Base-by-base conservation (phyloP, 1,140 invertebrate genomes). In the Drosophila repletoides region DNA sequence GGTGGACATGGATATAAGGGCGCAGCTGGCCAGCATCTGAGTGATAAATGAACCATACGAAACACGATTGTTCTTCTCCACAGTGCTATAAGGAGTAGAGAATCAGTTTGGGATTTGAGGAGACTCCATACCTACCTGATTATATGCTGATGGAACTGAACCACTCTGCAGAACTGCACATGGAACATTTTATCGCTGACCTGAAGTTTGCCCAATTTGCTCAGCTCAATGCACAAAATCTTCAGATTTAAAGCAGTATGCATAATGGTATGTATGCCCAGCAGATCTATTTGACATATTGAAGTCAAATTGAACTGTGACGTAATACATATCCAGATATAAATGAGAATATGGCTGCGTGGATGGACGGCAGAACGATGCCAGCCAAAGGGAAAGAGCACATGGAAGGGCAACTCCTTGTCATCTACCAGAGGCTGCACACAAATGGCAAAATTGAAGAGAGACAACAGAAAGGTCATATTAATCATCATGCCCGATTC, bases 171-270 rank as follows among this genome's bases (percentile, higher is more conserved):
- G 5, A 76, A 67, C 28, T 65, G 36, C 14, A 28, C 17, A 15
- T 48, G 74, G 19, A 73, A 76, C 0, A 34, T 29, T 0, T 7
- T 19, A 38, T 83, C 59, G 21, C 10, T 66, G 2, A 41, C 9
- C 2, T 5, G 2, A 14, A 52, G 14, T 0, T 66, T 65, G 0
- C 79, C 52, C 45, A 88, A 28, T 0, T 68, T 60, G 2, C 58
- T 26, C 7, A 88, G 24, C 17, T 68, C 64, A 3, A 84, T 45
- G 59, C 75, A 73, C 0, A 88, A 40, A 1, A 88, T 58, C 36
- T 72, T 73, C 31, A 88, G 67, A 45, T 88, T 88, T n/a, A 88
- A 38, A 0, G 84, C 66, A 0, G 79, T 88, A 19, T 88, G 76
- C 0, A 70, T 2, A n/a, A 88, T 67, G 0, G 38, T 56, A n/a